Base-by-base conservation (phyloP, 2,113 vertebrate species). In the Orthonyx spaldingii region DNA sequence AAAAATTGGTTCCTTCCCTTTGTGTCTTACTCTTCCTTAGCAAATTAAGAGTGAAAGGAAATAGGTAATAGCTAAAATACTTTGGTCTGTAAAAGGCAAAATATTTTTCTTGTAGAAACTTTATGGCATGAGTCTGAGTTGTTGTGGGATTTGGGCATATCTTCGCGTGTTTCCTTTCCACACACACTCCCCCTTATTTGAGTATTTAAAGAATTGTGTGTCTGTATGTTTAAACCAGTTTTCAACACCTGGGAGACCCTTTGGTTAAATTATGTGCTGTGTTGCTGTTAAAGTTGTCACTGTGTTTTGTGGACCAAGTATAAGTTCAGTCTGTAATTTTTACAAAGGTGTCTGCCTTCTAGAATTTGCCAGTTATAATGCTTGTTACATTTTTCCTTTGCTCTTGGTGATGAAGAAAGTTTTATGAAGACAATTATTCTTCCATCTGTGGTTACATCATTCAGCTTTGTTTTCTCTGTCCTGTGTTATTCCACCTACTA, bases 141-240 rank as follows among this genome's bases (percentile, higher is more conserved):
- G 1, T 39, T 82, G 39, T 3, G 8, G 13, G 30, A 27, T 82
- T 71, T 63, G 30, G 19, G 8, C 27, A 56, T 14, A 75, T 39
- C 10, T 64, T 56, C 7, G 6, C 13, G 21, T 9, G 16, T 14
- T 61, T 76, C 6, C 8, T 56, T 60, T 74, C 49, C 7, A 11
- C 5, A 4, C 3, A 20, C 1, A 1, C 7, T 1, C 1, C 5
- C 3, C 10, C 13, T 13, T 39, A 2, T 59, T 33, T 52, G 6
- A 74, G 2, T 20, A 39, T 61, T 57, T 66, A 28, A 42, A 65
- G 39, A 71, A 68, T 9, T 50, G 3, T 60, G 24, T n/a, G 3
- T 75, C 21, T 28, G 4, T 61, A 33, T 37, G 33, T 10, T 8
- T 61, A 33, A 89, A 56, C 3, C 47, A 70, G 8, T 10, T 57